Evolutionary conservation across 2,797 vertebrate genomes (phyloP), one percentile per base, ranked within the genome.

Genomic region (Chiroxiphia lanceolata): DNA sequence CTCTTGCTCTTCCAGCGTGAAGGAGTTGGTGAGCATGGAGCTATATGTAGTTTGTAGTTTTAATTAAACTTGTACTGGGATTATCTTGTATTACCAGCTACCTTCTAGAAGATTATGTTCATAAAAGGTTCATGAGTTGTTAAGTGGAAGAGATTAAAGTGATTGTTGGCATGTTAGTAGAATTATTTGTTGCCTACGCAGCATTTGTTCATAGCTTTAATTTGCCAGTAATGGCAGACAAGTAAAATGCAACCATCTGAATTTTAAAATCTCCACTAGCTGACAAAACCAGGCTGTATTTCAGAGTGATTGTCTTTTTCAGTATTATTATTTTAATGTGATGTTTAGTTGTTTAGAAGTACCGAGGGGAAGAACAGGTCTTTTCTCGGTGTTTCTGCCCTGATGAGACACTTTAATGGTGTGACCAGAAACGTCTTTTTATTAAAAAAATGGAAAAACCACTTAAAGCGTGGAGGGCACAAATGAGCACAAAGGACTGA

Each of bases 11-110:
- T 96, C 85, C 70, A 94, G 90, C 69, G 13, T 74, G 84, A 76
- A 87, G 44, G 94, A 71, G 78, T 70, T 92, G 90, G 96, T 83
- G 90, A 95, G 94, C 80, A 25, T 50, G 67, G 82, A 94, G 70
- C 88, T 95, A 68, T 85, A 89, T 63, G 74, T 90, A 91, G 93
- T 93, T 89, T 93, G 93, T 89, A 59, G 91, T 94, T 95, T 96
- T 97, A 97, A 97, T 97, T 97, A 97, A 97, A 94, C 63, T 94
- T 96, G 86, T 93, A 38, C 89, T 82, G 90, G 90, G 93, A 94
- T 97, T 97, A 97, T 96, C 80, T 90, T 93, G 89, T 91, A 93
- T 96, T 96, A 92, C 93, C 78, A 91, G 92, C 93, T 95, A 84
- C 89, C 85, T 96, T 93, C 87, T 81, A 83, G 84, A 93, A 95